A percentile compares a stretch with the other conserved stretches of the same genome.
Evolutionary conservation across 2,113 vertebrate species (phyloP).

Genomic region (Enhydra lutris): DNA sequence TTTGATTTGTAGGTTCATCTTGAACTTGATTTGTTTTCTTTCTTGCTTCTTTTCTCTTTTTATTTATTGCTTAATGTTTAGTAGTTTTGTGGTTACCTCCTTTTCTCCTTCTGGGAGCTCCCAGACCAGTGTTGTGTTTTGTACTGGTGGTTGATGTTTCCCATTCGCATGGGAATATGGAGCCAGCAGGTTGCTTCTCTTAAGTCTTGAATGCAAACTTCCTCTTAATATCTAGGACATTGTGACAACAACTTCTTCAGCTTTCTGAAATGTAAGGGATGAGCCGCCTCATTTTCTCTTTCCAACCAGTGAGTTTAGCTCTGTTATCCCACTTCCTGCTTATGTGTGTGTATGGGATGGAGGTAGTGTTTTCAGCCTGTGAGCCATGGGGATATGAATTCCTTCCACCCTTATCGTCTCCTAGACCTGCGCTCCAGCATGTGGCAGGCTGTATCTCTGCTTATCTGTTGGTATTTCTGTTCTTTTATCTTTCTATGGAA

Average conservation of each 20-base stretch:
- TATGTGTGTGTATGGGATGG: background rate
- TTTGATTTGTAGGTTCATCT: background rate
- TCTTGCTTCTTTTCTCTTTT: background rate
- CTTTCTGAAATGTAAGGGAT: background rate
- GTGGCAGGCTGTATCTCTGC: background rate
- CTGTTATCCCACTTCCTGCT: background rate
- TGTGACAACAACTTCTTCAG: background rate
- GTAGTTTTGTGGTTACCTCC: background rate
- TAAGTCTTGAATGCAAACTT: background rate
- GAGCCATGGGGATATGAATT: background rate
- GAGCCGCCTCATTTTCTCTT: background rate
- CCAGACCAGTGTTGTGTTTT: background rate
- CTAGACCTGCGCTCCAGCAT: background rate
- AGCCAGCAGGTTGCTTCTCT: background rate
- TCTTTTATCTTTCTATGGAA: background rate
- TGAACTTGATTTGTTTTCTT: background rate
- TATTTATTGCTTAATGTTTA: background rate
- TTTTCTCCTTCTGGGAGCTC: background rate
- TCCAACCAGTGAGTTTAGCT: background rate
- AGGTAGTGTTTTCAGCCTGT: background rate
- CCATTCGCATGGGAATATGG: background rate
- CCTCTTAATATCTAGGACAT: background rate
- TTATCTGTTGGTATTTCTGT: background rate
- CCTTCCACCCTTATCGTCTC: background rate
- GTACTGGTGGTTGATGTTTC: background rate